Evolutionary conservation across 2,113 vertebrate genomes (phyloP).

Genomic region (Leptosomus discolor): DNA sequence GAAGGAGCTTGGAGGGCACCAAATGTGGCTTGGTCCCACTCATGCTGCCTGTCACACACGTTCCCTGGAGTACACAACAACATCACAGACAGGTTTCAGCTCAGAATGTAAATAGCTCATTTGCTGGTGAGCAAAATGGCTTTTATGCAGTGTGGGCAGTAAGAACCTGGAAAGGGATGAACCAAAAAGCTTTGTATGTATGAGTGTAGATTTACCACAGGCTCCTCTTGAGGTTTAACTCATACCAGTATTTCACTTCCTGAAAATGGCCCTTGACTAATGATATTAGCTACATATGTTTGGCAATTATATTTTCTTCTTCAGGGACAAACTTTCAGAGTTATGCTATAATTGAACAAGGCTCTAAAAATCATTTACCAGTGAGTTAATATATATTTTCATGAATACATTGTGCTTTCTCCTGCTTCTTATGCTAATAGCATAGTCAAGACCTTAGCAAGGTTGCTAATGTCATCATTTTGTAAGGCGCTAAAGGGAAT

Average conservation of each 20-base stretch:
- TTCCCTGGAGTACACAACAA: background rate
- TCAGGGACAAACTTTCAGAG: background rate
- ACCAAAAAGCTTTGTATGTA: background rate
- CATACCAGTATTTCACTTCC: background rate
- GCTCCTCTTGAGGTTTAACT: background rate
- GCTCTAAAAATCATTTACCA: background rate
- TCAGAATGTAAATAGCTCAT: background rate
- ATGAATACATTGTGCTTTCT: background rate
- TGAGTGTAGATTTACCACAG: background rate
- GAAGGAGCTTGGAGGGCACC: background rate
- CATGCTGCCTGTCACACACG: fast-evolving
- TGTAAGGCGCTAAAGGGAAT: background rate
- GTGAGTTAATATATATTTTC: background rate
- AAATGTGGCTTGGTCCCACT: background rate
- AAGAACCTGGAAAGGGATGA: background rate
- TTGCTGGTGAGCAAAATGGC: background rate
- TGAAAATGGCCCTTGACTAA: background rate
- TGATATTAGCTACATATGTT: background rate
- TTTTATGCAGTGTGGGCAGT: background rate
- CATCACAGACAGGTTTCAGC: background rate
- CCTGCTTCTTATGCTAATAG: background rate
- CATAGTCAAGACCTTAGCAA: background rate
- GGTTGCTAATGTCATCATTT: background rate
- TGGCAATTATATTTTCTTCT: background rate
- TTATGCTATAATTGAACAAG: background rate